Evolutionary conservation across 2,797 vertebrate genomes (phyloP).

Genomic region (Gallinago stenura): DNA sequence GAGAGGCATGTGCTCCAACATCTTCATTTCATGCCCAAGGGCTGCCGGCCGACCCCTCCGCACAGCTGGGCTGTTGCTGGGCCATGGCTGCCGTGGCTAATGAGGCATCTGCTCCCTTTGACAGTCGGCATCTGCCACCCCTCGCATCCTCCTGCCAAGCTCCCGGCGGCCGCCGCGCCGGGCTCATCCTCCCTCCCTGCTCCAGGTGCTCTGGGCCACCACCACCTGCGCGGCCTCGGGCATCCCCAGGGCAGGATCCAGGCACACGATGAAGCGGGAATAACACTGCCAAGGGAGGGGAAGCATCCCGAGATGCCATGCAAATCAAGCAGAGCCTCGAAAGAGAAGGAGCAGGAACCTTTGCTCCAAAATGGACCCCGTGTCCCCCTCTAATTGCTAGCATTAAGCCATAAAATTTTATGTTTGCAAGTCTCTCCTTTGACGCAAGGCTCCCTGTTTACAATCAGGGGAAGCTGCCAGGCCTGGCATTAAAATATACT

Average conservation of each 20-base stretch:
- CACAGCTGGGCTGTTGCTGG: constrained; percentile 47
- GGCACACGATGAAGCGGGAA: rapidly evolving
- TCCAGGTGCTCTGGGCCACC: not conserved
- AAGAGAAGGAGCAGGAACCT: not conserved
- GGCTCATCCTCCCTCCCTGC: not conserved
- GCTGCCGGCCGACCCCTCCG: not conserved
- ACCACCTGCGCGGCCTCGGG: not conserved
- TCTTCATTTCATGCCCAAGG: not conserved
- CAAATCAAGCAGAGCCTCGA: not conserved
- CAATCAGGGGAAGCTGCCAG: not conserved
- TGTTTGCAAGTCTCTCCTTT: not conserved
- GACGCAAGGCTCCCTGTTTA: not conserved
- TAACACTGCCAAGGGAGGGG: rapidly evolving
- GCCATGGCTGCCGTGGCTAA: constrained; percentile 17
- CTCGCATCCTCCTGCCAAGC: constrained; percentile 15
- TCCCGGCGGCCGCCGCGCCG: not conserved
- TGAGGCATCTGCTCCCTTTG: constrained; percentile 49
- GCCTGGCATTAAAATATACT: not conserved
- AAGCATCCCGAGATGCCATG: not conserved
- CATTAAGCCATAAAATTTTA: not conserved
- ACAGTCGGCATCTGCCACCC: constrained; percentile 35
- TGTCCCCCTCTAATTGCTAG: not conserved
- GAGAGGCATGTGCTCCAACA: not conserved
- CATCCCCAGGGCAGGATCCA: not conserved
- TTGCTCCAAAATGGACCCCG: not conserved